Evolutionary conservation across 2,797 vertebrate genomes (phyloP), one percentile per base, ranked within the genome.

Genomic region (Poecilia gillii): DNA sequence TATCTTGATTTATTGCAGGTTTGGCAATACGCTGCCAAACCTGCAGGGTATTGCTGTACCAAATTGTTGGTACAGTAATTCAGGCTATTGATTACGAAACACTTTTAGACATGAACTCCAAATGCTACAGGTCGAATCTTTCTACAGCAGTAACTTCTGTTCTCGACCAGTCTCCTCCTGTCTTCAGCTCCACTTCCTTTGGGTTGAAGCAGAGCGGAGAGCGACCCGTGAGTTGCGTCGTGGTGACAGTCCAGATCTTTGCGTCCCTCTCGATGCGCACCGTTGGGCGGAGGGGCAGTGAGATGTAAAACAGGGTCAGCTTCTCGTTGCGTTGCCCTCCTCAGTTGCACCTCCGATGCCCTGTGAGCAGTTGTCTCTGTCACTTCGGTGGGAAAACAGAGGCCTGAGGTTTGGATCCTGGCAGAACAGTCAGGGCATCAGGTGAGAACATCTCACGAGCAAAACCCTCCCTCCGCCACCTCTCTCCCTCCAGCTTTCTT

Each of bases 341-440:
- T 85, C 88, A 87, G 77, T 85, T 83, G 75, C 81, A 53, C 74
- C 74, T 88, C 74, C 33, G 87, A 86, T 80, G 82, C 79, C 68
- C 87, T 78, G 85, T 83, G 84, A 89, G 84, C 82, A 74, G 59
- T 76, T 83, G 90, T 90, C 88, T 81, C 85, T 86, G 85, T 89
- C 88, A 76, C 85, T 75, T 82, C 47, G 39, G 78, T 55, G 45
- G 82, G 70, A 75, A 81, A 72, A 85, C 83, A 89, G 81, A 64
- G 81, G 86, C 85, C 91, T 74, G 82, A 88, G 88, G 91, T 92
- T 83, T 82, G 82, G 53, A 80, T 87, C 80, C 79, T 90, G 86
- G 90, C 76, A 45, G 91, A 88, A 90, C 78, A 39, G 88, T 92
- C 90, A 90, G 89, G 90, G 87, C 85, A 81, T 92, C 89, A 93